phyloP scores from a whole-genome alignment of 2,113 vertebrate species.

The Calypte anna region DNA sequence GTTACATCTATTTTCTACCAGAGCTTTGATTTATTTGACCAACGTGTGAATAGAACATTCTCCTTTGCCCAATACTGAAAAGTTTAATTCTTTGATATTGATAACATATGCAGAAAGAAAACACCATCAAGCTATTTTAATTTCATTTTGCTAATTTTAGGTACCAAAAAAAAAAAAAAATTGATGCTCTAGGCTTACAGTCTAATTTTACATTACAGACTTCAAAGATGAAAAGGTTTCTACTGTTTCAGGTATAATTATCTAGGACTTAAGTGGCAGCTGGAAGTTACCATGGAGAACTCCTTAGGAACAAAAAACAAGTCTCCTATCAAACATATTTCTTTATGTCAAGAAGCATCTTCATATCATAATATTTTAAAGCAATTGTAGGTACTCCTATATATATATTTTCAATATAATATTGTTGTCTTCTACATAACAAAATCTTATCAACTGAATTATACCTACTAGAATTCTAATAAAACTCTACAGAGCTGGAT shows the following conservation, averaged over 20 bases:
- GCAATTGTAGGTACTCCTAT: not conserved
- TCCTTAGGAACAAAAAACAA: not conserved
- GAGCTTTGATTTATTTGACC: not conserved
- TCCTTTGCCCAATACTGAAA: not conserved
- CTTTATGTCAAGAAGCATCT: not conserved
- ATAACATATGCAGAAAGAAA: not conserved
- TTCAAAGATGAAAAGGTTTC: not conserved
- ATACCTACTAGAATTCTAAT: not conserved
- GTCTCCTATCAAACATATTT: not conserved
- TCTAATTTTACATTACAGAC: not conserved
- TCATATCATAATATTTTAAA: not conserved
- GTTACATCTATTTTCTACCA: not conserved
- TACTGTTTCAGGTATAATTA: not conserved
- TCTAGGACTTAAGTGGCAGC: not conserved
- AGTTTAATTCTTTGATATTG: not conserved
- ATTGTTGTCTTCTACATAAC: not conserved
- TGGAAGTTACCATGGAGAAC: not conserved
- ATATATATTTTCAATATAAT: not conserved
- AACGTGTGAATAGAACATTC: not conserved
- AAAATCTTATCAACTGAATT: not conserved
- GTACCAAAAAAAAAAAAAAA: not conserved
- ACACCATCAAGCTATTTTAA: not conserved
- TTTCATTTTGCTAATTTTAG: not conserved
- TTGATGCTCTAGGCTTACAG: not conserved
- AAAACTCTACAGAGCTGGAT: not conserved